A percentile compares a stretch with the other conserved stretches of the same genome.
Evolutionary conservation across 2,113 vertebrate genomes (phyloP).

Genomic region (Antidorcas marsupialis): DNA sequence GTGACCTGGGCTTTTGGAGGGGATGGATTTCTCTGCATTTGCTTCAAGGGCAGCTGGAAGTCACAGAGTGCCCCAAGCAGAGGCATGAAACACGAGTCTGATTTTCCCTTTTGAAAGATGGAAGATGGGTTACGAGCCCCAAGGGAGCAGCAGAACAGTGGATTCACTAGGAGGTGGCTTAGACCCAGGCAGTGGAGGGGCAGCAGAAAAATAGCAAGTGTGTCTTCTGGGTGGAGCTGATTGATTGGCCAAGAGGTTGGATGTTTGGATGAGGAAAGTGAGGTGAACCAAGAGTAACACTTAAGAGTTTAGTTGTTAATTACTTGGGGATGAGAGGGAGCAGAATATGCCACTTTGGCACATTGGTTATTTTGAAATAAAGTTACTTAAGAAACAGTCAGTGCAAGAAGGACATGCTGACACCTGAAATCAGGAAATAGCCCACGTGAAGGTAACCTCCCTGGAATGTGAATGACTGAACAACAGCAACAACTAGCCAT

Average conservation of each 20-base stretch:
- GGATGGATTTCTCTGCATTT: neutral
- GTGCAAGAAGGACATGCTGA: neutral
- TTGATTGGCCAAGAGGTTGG: neutral
- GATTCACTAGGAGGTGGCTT: neutral
- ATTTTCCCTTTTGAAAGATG: neutral
- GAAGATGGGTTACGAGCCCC: neutral
- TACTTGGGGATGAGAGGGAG: neutral
- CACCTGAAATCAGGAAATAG: neutral
- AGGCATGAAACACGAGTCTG: neutral
- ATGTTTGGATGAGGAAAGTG: neutral
- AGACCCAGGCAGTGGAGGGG: neutral
- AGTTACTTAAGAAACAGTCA: neutral
- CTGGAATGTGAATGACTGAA: neutral
- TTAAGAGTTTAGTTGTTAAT: neutral
- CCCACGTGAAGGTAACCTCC: neutral
- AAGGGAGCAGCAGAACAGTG: neutral
- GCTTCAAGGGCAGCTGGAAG: neutral
- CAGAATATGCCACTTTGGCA: neutral
- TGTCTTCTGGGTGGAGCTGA: neutral
- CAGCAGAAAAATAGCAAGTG: neutral
- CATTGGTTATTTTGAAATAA: neutral
- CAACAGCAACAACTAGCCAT: neutral
- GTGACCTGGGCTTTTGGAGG: neutral
- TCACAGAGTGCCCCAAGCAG: neutral
- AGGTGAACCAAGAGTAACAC: neutral